Percentiles rank a stretch among this genome's conserved stretches.
Conservation (phyloP, 2,888 invertebrate genomes). For the Galerucella nymphaeae region DNA sequence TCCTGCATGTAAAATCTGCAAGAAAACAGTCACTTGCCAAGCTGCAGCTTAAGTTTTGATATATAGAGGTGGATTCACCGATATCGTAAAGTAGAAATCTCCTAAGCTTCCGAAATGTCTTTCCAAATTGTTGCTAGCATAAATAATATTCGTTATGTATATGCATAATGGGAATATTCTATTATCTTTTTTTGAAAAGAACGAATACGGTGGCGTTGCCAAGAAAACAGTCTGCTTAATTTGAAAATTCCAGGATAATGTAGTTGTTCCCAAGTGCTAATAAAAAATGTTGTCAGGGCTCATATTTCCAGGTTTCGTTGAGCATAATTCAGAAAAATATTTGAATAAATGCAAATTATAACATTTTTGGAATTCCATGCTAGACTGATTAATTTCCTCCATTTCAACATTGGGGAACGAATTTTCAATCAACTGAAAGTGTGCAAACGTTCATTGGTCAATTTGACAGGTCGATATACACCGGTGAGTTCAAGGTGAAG, state of each 20-base stretch:
- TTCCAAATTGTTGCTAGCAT: constrained; percentile 19
- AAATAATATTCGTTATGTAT: constrained; percentile 22
- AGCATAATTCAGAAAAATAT: no score
- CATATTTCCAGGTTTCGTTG: no score
- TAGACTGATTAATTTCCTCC: no score
- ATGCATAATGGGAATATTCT: not conserved
- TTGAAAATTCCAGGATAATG: not conserved
- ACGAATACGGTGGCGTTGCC: not conserved
- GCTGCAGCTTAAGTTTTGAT: constrained; percentile 38
- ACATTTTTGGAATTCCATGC: no score
- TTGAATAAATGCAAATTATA: no score
- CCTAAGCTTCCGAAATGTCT: constrained; percentile 22
- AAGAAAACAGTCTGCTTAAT: not conserved
- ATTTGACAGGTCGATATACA: no score
- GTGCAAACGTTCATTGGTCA: no score
- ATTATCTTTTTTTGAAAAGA: not conserved
- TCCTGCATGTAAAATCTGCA: constrained; percentile 18
- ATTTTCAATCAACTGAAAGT: no score
- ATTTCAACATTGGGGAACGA: no score
- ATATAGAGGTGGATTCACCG: constrained; percentile 32
- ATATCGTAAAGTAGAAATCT: constrained; percentile 27
- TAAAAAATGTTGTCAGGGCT: no score
- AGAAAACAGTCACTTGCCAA: constrained; percentile 19
- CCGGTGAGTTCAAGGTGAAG: no score
- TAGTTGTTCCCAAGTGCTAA: not conserved